Base-by-base conservation (phyloP, 2,888 invertebrate genomes). In the Caenorhabditis afra region DNA sequence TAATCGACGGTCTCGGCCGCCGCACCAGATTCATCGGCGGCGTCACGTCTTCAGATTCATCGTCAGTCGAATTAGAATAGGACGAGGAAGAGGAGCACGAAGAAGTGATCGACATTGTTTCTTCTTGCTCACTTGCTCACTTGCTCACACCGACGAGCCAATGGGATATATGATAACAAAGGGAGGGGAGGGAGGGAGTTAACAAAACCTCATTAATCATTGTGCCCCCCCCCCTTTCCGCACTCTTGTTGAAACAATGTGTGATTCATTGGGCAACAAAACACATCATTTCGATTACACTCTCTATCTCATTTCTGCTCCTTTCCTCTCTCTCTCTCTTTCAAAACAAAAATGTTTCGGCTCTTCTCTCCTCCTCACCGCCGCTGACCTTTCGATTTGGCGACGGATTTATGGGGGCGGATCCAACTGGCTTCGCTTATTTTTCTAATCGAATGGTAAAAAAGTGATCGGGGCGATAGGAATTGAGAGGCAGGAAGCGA, bases 121-220 rank as follows among this genome's bases (percentile, higher is more conserved):
- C 37, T 5, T 68, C 59, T 50, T 29, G n/a, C n/a, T n/a, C n/a
- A n/a, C n/a, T n/a, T n/a, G n/a, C n/a, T n/a, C n/a, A n/a, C n/a
- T n/a, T n/a, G 35, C 59, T 71, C 70, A 55, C 53, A 57, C n/a
- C n/a, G n/a, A n/a, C n/a, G n/a, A n/a, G n/a, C n/a, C n/a, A 53
- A 16, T 29, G 53, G n/a, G 11, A 5, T 37, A 37, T 53, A 52
- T 61, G 61, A 71, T 55, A 71, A 62, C 61, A 71, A 62, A 37
- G 70, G 47, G 53, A 39, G 35, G 4, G 59, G 18, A 7, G 44
- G 18, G 59, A 11, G 41, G 23, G 29, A 35, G 45, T 45, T 71
- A 62, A 71, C 71, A 71, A 55, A 73, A 64, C 39, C 73, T 58
- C 73, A 58, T 73, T 73, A 73, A 73, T 73, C 73, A 73, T 73